Evolutionary conservation across 2,797 vertebrate species (phyloP), one percentile per base, ranked within the genome.

Genomic region (Nannoperca australis): DNA sequence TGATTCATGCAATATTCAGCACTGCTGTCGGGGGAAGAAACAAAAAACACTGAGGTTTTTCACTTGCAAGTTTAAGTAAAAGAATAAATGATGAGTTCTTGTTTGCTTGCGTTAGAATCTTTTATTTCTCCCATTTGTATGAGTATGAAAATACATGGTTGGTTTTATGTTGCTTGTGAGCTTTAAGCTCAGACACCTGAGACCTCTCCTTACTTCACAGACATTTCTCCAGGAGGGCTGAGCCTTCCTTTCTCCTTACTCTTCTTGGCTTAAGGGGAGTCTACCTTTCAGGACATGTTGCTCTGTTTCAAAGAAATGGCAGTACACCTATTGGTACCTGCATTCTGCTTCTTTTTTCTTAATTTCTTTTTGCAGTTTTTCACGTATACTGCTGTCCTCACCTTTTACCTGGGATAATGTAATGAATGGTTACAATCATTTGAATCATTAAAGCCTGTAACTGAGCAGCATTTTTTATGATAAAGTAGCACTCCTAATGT

Each of bases 1-100:
- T 47, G 24, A 73, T 70, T 76, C 50, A 70, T 73, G 56, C 4
- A 22, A 22, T 34, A 67, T 67, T 76, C 42, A 65, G 13, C 11
- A 2, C 27, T 70, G 51, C 36, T 27, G n/a, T 59, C 71, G 3
- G 49, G 36, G 8, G 9, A 36, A 9, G 8, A 38, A 38, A 38
- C 2, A 40, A 12, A 44, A 44, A 50, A 30, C 14, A 15, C 2
- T 34, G 17, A 30, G 24, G 24, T n/a, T 53, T 30, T 22, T 24
- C 32, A 17, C 22, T 32, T 62, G 10, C 47, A 63, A 30, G 11
- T 69, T 55, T 54, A n/a, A 62, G 12, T 22, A 30, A 5, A 13
- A 20, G 60, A 63, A 40, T 47, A 49, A 44, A 40, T 17, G 20
- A 40, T 9, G 22, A 34, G 11, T 53, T 53, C 24, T 6, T 12